Base-by-base conservation (phyloP, 2,797 vertebrate species). In the Takifugu rubripes region DNA sequence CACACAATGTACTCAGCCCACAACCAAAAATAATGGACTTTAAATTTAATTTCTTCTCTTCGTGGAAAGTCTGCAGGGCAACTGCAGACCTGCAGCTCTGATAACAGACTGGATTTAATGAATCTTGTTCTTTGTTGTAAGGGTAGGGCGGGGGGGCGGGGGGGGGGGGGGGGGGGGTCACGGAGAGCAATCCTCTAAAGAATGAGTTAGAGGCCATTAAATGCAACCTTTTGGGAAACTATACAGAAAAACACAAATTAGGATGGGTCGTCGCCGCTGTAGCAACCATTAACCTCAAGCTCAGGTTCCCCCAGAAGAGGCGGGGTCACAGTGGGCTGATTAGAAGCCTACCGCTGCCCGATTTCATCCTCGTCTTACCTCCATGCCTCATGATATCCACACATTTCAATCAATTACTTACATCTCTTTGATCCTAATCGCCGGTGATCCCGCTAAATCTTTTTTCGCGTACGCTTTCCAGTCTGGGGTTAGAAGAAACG, bases 401-500 rank as follows among this genome's bases (percentile, higher is more conserved):
- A 11, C 36, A 12, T 40, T 40, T 14, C 36, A 3, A 14, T 12
- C 36, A 40, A 40, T 14, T 40, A 4, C 36, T 14, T 14, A 14
- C 36, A 14, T 3, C 36, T 14, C 7, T 40, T 14, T 10, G 5
- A 2, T 12, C 36, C 3, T 40, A 40, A 40, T 40, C 36, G 14
- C 36, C 14, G 3, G 15, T 25, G 26, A 31, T 24, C 27, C 29
- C 5, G 33, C 25, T 36, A 6, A n/a, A 26, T 52, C 8, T 17
- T 50, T 46, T 50, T 46, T 52, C 9, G 15, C 12, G 1, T 29
- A 15, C 25, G 27, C 60, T 50, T 8, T 9, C n/a, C 66, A 92
- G 90, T 58, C 81, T 7, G 71, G 64, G n/a, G 76, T 80, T 54
- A 86, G 77, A 57, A 86, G 84, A 57, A 92, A 91, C 0, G 91